Conservation (phyloP, 2,888 invertebrate genomes). For the Ethmia dodecea region DNA sequence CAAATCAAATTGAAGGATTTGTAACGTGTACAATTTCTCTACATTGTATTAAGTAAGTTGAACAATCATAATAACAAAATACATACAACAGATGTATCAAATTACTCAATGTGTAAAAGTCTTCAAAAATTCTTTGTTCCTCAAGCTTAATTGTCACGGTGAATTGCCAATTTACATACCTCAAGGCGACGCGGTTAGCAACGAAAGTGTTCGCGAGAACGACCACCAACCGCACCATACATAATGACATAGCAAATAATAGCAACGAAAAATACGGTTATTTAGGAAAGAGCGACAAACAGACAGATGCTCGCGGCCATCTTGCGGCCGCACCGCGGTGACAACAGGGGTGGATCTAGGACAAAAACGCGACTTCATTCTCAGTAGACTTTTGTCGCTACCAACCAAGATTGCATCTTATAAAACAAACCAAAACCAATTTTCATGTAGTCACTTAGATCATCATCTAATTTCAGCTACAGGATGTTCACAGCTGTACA, state of each 20-base stretch:
- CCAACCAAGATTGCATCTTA: too few species aligned
- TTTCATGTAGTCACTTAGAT: too few species aligned
- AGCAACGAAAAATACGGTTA: constrained; percentile 61
- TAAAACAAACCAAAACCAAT: too few species aligned
- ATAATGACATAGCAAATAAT: constrained; percentile 60
- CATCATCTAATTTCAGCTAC: too few species aligned
- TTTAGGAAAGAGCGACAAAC: constrained; percentile 69
- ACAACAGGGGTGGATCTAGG: too few species aligned
- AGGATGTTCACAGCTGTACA: too few species aligned
- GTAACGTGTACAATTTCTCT: constrained; percentile 14
- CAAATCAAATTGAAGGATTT: constrained; percentile 53
- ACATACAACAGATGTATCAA: constrained; percentile 1
- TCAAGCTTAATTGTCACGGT: constrained; percentile 7
- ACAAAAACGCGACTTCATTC: too few species aligned
- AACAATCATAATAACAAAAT: neutral
- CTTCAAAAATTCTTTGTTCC: constrained; percentile 4
- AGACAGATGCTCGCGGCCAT: constrained; percentile 74
- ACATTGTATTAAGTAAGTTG: neutral
- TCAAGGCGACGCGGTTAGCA: constrained; percentile 33
- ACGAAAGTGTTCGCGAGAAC: constrained; percentile 51
- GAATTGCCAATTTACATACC: constrained; percentile 37
- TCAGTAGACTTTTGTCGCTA: too few species aligned
- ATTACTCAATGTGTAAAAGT: constrained; percentile 12
- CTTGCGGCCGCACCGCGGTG: constrained; percentile 58
- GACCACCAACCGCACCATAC: constrained; percentile 57